Evolutionary conservation across 2,888 invertebrate genomes (phyloP).

Genomic region (Galeruca laticollis): DNA sequence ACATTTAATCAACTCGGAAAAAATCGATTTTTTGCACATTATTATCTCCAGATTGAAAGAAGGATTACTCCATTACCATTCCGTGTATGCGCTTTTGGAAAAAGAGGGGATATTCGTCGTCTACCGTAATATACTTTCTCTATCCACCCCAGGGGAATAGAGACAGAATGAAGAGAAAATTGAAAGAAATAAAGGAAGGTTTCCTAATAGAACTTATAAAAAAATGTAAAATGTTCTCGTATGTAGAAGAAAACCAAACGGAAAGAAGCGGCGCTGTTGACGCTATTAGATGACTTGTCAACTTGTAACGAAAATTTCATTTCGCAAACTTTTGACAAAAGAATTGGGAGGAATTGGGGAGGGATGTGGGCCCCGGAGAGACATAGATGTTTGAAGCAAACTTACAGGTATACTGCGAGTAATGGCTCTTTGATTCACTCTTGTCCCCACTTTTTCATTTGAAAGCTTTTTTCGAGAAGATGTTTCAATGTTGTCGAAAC

Average conservation of each 20-base stretch:
- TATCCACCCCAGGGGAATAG: conserved; percentile 58
- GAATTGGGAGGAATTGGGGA: conserved; percentile 71
- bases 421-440: conserved; percentile 29
- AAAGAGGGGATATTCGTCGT: conserved; percentile 30
- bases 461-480: conserved; percentile 18
- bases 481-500: background rate
- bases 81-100: conserved; percentile 30
- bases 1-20: conserved; percentile 22
- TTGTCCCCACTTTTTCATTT: conserved; percentile 19
- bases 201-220: conserved; percentile 61
- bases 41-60: conserved; percentile 34
- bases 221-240: conserved; percentile 63
- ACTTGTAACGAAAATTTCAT: conserved; percentile 70
- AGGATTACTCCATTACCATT: conserved; percentile 33
- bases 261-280: conserved; percentile 54
- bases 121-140: conserved; percentile 42
- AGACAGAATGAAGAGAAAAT: conserved; percentile 69
- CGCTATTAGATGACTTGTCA: conserved; percentile 72
- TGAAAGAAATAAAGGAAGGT: conserved; percentile 67
- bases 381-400: conserved; percentile 46
- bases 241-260: conserved; percentile 56
- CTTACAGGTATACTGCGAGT: conserved; percentile 26
- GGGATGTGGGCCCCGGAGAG: conserved; percentile 57
- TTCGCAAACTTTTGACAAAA: conserved; percentile 71
- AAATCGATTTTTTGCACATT: conserved; percentile 26